Base-by-base conservation (phyloP, 2,113 vertebrate genomes). In the Abramis brama region DNA sequence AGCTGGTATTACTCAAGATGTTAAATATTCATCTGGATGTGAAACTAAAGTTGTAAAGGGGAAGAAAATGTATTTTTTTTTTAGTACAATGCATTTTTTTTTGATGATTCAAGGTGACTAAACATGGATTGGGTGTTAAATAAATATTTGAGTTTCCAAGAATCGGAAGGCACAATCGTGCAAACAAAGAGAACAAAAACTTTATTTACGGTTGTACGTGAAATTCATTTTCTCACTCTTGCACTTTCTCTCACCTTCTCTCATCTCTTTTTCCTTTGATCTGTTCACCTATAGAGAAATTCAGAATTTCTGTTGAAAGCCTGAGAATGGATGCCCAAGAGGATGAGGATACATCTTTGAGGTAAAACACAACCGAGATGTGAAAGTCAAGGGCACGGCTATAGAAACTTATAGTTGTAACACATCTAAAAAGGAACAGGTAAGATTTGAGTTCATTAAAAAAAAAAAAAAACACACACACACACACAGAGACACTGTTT, bases 1-100 rank as follows among this genome's bases (percentile, higher is more conserved):
- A 71, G 17, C 33, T 17, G 15, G 15, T 68, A 68, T 68, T 30
- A 6, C 64, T 66, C 64, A 12, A 73, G 36, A 43, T 45, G 6
- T 62, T 76, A 83, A 85, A 79, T 71, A 79, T 82, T 81, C 5
- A 77, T 87, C 59, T 27, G 23, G 68, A 79, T 79, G 36, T 15
- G 15, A 66, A 45, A 27, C 39, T 47, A 6, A 25, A n/a, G 33
- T 79, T 62, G 33, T 21, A 79, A 39, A 13, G 4, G 30, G 73
- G n/a, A 75, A 62, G 6, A n/a, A 43, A 62, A 11, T 23, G 23
- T 13, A 15, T 60, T 33, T 33, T 25, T 17, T 25, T 75, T 64
- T 64, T 21, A 66, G 33, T 43, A 66, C 8, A 39, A 17, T 43
- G 21, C n/a, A 43, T 77, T 33, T 79, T 10, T 6, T 39, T 59